Conservation (phyloP, 2,888 invertebrate species). For the Portevinia maculata region DNA sequence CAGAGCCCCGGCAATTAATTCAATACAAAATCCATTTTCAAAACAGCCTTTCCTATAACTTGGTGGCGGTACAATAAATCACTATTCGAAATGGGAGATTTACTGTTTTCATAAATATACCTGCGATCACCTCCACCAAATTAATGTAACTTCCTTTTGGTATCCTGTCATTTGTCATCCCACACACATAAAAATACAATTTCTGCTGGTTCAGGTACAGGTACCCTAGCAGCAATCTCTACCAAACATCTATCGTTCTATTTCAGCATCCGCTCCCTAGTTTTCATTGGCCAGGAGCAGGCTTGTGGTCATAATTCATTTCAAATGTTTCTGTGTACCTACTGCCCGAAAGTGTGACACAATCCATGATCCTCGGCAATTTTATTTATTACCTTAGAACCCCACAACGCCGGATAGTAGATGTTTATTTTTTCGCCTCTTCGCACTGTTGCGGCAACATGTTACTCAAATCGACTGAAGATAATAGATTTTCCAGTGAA, state of each 20-base stretch:
- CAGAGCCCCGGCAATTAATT: conserved; percentile 51
- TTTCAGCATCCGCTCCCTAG: conserved; percentile 16
- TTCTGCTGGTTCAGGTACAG: conserved; percentile 50
- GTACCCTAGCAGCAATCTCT: conserved; percentile 44
- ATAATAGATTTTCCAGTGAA: conserved; percentile 72
- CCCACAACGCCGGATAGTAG: conserved; percentile 34
- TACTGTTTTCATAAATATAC: conserved; percentile 49
- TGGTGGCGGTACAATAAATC: conserved; percentile 57
- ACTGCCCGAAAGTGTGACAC: conserved; percentile 64
- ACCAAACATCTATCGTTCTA: conserved; percentile 50
- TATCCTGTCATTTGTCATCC: conserved; percentile 65
- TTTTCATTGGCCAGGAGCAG: conserved; percentile 24
- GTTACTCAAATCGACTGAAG: conserved; percentile 64
- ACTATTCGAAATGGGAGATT: conserved; percentile 35
- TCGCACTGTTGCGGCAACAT: conserved; percentile 69
- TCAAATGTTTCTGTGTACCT: conserved; percentile 42
- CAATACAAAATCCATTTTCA: conserved; percentile 41
- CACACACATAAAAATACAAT: conserved; percentile 45
- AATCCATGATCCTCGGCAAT: conserved; percentile 56
- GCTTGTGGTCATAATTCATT: conserved; percentile 65
- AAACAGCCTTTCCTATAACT: conserved; percentile 7
- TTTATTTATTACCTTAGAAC: conserved; percentile 63
- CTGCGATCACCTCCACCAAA: conserved; percentile 43
- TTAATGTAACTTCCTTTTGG: conserved; percentile 57
- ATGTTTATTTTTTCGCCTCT: conserved; percentile 14